Evolutionary conservation across 2,797 vertebrate genomes (phyloP).

Genomic region (Acestrorhynchus altus): DNA sequence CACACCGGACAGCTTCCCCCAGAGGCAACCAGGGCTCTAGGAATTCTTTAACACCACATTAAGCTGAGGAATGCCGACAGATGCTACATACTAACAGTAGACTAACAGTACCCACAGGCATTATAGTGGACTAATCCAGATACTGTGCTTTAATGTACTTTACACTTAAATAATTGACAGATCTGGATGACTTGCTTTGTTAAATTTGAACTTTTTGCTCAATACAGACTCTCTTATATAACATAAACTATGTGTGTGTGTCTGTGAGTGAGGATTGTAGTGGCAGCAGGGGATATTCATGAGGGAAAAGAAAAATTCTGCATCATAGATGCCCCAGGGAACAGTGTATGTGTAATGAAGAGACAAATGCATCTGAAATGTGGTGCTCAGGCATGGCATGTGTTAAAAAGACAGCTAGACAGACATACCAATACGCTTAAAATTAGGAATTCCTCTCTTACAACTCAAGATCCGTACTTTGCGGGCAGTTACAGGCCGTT

Average conservation of each 20-base stretch:
- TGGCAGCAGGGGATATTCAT: not conserved
- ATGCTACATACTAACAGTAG: constrained; percentile 7
- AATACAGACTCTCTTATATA: too few relatives aligned
- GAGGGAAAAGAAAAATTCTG: constrained; percentile 8
- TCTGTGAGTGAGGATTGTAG: not conserved
- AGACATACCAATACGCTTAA: not conserved
- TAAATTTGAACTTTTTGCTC: not conserved
- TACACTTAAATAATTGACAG: not conserved
- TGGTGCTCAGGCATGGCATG: constrained; percentile 1
- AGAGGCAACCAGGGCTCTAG: not conserved
- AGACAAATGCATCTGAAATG: not conserved
- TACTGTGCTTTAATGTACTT: constrained; percentile 9
- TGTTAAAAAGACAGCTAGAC: not conserved
- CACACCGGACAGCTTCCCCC: constrained; percentile 18
- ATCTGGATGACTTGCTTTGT: not conserved
- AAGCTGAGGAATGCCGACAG: constrained; percentile 14
- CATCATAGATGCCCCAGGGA: constrained; percentile 2
- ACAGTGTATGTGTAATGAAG: not conserved
- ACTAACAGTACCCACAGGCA: constrained; percentile 15
- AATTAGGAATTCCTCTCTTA: too few relatives aligned
- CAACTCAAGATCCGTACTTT: too few relatives aligned
- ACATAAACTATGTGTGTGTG: not conserved
- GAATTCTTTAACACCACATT: constrained; percentile 37
- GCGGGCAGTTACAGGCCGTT: too few relatives aligned
- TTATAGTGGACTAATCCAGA: not conserved